A percentile compares a stretch with the other conserved stretches of the same genome.
These are phyloP conservation scores for Andricus grossulariae DNA, from an alignment of 1,140 invertebrate species.

Conservation along the genomic window DNA sequence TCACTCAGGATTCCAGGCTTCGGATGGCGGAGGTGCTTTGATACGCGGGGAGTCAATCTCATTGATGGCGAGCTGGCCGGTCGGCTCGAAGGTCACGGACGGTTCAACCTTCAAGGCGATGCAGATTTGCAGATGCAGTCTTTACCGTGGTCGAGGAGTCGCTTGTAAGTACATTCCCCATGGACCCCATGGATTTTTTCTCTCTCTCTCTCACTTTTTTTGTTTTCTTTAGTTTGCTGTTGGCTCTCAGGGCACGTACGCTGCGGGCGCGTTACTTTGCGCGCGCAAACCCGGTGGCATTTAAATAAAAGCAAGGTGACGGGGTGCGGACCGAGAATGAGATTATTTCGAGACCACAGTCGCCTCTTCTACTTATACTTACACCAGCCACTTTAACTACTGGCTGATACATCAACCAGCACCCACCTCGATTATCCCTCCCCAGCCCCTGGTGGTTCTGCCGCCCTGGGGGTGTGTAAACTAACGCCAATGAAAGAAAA, in stretches of 20 bases:
- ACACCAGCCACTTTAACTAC: neutral
- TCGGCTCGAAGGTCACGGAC: slow-evolving; percentile 32
- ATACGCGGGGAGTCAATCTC: slow-evolving; percentile 27
- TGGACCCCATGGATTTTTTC: slow-evolving; percentile 37
- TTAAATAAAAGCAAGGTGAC: slow-evolving; percentile 62
- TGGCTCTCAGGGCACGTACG: neutral
- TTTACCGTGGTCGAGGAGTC: slow-evolving; percentile 26
- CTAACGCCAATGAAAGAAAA: neutral
- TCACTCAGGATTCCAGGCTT: neutral
- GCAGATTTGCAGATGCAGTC: slow-evolving; percentile 37
- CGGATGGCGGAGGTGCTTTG: neutral
- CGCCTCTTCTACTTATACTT: neutral
- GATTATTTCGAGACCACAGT: slow-evolving; percentile 57
- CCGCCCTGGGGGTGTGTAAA: neutral
- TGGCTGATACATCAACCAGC: neutral
- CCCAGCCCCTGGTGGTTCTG: neutral
- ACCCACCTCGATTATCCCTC: neutral
- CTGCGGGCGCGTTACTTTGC: slow-evolving; percentile 55
- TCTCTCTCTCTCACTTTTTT: too few species aligned
- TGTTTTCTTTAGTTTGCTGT: too few species aligned
- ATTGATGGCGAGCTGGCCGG: slow-evolving; percentile 22
- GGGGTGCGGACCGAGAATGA: slow-evolving; percentile 56
- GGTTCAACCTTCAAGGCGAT: slow-evolving; percentile 42
- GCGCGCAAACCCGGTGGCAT: slow-evolving; percentile 50
- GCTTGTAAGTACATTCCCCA: slow-evolving; percentile 12